Evolutionary conservation across 53 echinoderm and acorn worm genomes (phyloP), one percentile per base, ranked within the genome.

Genomic region (Temnopleurus reevesii): DNA sequence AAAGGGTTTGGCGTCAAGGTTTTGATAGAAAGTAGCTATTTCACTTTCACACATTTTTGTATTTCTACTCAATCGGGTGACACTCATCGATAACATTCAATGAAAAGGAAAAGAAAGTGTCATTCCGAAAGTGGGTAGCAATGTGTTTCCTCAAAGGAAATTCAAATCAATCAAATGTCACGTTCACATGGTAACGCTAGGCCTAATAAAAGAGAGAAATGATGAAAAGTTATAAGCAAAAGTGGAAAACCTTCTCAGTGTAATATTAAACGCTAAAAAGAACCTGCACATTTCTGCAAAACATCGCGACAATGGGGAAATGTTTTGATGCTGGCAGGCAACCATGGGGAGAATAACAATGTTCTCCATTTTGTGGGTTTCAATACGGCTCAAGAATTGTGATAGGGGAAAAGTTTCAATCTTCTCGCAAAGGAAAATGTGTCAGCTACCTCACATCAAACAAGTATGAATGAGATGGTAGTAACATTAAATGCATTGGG

Each of bases 251-350:
- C 71, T 71, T 71, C 71, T 21, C 41, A 41, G 41, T 79, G 79
- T 49, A 47, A 79, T 49, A 79, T 79, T 79, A 49, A 49, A 79
- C 79, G 47, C 46, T 79, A 28, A 79, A 79, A 79, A 54, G 83
- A 83, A 83, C 21, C 19, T 54, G 83, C 55, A 83, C 83, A 83
- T 83, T 54, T 83, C 31, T 83, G 83, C 55, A 54, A 36, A 53
- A 55, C 83, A 34, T 51, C 35, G 36, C 35, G 38, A 59, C 44
- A 59, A 85, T 45, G 18, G 46, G 59, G 35, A 26, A 85, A 85
- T 85, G 85, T 85, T 85, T 57, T 85, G 23, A 57, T 60, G 85
- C 85, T 60, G 27, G 60, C 41, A 60, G 85, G 43, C 59, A 85
- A 9, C 85, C 85, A 85, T 85, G 57, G 41, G 30, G 49, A n/a